Evolutionary conservation across 2,797 vertebrate species (phyloP).

Genomic region (Acrocephalus scirpaceus): DNA sequence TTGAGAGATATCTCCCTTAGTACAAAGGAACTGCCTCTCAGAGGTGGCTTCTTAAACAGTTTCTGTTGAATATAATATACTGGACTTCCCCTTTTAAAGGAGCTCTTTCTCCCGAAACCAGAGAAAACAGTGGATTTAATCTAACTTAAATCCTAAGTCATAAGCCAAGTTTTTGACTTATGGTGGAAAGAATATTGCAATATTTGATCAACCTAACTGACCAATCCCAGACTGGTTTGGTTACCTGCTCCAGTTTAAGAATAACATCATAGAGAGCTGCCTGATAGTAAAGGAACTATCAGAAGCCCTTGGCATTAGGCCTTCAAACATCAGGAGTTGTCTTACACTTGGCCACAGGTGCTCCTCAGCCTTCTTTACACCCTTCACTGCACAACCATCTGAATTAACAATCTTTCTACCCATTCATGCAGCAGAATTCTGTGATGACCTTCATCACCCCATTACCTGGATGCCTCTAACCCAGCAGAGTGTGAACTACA

Average conservation of each 20-base stretch:
- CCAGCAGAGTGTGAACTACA: not conserved
- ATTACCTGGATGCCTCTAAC: not conserved
- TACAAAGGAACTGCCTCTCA: constrained; percentile 26
- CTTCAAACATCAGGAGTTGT: not conserved
- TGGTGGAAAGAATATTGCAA: not conserved
- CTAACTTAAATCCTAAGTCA: not conserved
- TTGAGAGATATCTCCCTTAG: not conserved
- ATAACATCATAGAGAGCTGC: not conserved
- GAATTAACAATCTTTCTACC: not conserved
- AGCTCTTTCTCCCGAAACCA: not conserved
- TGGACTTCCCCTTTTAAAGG: constrained; percentile 50
- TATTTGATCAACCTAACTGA: not conserved
- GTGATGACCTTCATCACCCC: not conserved
- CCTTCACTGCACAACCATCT: not conserved
- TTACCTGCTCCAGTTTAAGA: not conserved
- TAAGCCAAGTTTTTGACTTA: not conserved
- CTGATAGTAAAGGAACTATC: not conserved
- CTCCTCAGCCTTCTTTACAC: not conserved
- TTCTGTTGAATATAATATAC: constrained; percentile 5
- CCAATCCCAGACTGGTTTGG: not conserved
- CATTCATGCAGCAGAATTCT: not conserved
- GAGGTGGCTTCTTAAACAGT: constrained; percentile 29
- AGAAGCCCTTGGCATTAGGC: not conserved
- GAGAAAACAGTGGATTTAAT: not conserved
- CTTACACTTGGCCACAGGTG: not conserved